Evolutionary conservation across 1,140 invertebrate species (phyloP), one percentile per base, ranked within the genome.

Genomic region (Drosophila ficusphila): DNA sequence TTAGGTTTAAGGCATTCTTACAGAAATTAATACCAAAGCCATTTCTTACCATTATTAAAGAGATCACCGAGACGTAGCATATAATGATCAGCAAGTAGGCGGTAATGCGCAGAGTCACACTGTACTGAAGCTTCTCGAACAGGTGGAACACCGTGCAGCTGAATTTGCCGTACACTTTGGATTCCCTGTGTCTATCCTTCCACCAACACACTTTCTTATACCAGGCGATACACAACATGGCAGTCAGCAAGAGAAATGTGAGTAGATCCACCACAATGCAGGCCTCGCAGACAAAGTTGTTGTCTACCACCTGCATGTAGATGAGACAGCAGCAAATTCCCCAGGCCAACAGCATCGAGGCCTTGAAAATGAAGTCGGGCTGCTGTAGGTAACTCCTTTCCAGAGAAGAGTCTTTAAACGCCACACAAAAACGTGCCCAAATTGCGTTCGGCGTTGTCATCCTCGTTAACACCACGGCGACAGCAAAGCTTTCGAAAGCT

Each of bases 31-130:
- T n/a, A n/a, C n/a, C n/a, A n/a, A n/a, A n/a, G n/a, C n/a, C n/a
- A n/a, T n/a, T n/a, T n/a, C 88, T 92, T 89, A 94, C 94, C 79
- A 94, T 76, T 77, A 95, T 95, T 1, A 95, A 91, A 48, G 95
- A 92, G 4, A 95, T 94, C 41, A 94, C 94, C 1, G 92, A 67
- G 27, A 93, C 93, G 25, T 96, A 91, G 46, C 93, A 92, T 2
- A 93, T 48, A 49, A 94, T 94, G 19, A 57, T 58, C 1, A 7
- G 16, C 14, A 77, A 12, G 21, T 82, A 81, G 34, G 56, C 42
- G 3, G 1, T 1, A 0, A 82, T 33, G 4, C 77, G 79, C n/a
- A 47, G 4, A 4, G 33, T 3, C 0, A 79, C 23, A 23, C 53
- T 79, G 4, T 7, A 4, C 11, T 76, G 71, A 8, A 86, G 54